Conservation (phyloP, 2,797 vertebrate species). For the Sebastes flavidus region DNA sequence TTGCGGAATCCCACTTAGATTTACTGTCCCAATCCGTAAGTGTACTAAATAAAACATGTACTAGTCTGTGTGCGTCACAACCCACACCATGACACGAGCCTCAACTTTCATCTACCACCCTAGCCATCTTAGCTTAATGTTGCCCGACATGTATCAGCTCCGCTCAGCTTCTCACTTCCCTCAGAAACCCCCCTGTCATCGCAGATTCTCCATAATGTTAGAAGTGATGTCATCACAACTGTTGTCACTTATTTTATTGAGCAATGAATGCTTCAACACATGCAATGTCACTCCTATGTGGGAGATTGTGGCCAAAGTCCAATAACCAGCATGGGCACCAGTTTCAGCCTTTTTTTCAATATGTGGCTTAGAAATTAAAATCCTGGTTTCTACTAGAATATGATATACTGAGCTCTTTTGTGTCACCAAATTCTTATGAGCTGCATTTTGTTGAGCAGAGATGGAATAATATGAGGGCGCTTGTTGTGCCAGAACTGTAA, state of each 20-base stretch:
- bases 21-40: background rate
- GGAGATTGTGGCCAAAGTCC: background rate
- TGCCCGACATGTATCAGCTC: constrained; percentile 17
- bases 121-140: constrained; percentile 8
- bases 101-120: constrained; percentile 13
- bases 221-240: constrained; percentile 25
- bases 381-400: constrained; percentile 7
- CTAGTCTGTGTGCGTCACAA: constrained; percentile 8
- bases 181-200: constrained; percentile 9
- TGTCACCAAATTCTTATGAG: background rate
- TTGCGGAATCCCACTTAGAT: constrained; percentile 11
- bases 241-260: constrained; percentile 33
- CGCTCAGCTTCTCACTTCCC: constrained; percentile 20
- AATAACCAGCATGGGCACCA: background rate
- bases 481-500: constrained; percentile 46
- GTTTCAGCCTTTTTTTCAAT: background rate
- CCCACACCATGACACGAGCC: constrained; percentile 8
- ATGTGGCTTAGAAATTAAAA: constrained; percentile 8
- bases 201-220: constrained; percentile 3
- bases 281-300: constrained; percentile 29
- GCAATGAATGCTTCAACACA: constrained; percentile 9
- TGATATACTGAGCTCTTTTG: constrained; percentile 6
- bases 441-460: constrained; percentile 23
- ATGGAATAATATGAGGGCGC: constrained; percentile 34
- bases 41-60: constrained; percentile 12